Percentiles rank a stretch among this genome's conserved stretches.
These are phyloP conservation scores for Pipa parva DNA, from an alignment of 2,113 vertebrate species.

Conservation along the genomic window DNA sequence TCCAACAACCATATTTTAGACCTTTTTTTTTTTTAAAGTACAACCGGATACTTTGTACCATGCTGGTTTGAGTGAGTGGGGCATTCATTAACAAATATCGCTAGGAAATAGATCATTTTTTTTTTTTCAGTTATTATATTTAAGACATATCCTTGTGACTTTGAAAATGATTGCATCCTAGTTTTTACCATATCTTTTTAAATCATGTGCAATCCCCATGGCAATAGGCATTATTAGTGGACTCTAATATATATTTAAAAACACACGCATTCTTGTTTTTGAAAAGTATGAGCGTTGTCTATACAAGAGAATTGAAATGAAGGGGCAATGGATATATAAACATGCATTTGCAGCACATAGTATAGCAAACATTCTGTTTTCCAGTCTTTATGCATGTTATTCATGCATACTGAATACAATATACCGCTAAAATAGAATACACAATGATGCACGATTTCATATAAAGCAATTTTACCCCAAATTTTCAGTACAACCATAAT, in stretches of 20 bases:
- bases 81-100: neutral
- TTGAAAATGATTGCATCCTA: conserved; percentile 13
- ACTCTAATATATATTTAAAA: neutral
- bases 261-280: neutral
- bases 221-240: neutral
- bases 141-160: neutral
- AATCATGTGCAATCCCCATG: neutral
- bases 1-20: neutral
- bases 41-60: conserved; percentile 14
- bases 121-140: conserved; percentile 4
- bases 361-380: conserved; percentile 63
- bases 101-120: neutral
- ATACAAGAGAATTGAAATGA: conserved; percentile 13
- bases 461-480: conserved; percentile 56
- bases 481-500: neutral
- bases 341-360: conserved; percentile 66
- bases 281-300: neutral
- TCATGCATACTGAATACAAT: conserved; percentile 53
- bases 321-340: conserved; percentile 46
- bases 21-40: conserved; percentile 1
- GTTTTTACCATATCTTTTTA: conserved; percentile 5
- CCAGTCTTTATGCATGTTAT: conserved; percentile 63
- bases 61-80: conserved; percentile 10
- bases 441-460: conserved; percentile 57
- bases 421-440: conserved; percentile 43